A percentile compares a stretch with the other conserved stretches of the same genome.
Conservation (phyloP, 2,797 vertebrate genomes). For the Eulemur mongoz region DNA sequence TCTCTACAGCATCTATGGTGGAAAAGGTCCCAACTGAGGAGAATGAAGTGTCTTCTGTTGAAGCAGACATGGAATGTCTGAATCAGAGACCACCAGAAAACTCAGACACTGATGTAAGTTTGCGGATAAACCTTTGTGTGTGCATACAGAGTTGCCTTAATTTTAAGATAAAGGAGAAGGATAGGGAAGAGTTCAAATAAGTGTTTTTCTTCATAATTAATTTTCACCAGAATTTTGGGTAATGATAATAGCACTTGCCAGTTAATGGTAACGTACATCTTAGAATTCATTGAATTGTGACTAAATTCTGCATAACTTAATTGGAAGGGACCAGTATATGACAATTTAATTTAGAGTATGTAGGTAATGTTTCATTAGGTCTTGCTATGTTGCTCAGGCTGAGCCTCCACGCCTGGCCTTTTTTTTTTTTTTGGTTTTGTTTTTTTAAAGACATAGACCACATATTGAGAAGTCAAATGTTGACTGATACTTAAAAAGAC, state of each 20-base stretch:
- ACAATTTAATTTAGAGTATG: background rate
- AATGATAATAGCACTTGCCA: background rate
- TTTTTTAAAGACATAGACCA: background rate
- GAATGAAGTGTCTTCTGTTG: slow-evolving; percentile 74
- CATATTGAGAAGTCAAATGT: background rate
- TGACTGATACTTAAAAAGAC: background rate
- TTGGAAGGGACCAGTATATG: background rate
- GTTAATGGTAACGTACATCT: background rate
- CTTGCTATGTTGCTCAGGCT: background rate
- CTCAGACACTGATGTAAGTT: slow-evolving; percentile 84
- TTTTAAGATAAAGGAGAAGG: background rate
- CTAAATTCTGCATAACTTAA: background rate
- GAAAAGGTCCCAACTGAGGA: slow-evolving; percentile 87
- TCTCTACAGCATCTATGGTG: slow-evolving; percentile 89
- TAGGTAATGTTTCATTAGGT: background rate
- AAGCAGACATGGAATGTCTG: slow-evolving; percentile 81
- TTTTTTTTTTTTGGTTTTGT: background rate
- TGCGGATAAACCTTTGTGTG: background rate
- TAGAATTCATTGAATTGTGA: background rate
- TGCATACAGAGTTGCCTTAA: background rate
- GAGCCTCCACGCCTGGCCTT: background rate
- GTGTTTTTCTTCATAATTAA: background rate
- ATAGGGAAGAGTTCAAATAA: background rate
- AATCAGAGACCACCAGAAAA: slow-evolving; percentile 79
- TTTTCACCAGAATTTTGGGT: background rate